Conservation (phyloP, 1,140 invertebrate species). For the Drosophila hydei region DNA sequence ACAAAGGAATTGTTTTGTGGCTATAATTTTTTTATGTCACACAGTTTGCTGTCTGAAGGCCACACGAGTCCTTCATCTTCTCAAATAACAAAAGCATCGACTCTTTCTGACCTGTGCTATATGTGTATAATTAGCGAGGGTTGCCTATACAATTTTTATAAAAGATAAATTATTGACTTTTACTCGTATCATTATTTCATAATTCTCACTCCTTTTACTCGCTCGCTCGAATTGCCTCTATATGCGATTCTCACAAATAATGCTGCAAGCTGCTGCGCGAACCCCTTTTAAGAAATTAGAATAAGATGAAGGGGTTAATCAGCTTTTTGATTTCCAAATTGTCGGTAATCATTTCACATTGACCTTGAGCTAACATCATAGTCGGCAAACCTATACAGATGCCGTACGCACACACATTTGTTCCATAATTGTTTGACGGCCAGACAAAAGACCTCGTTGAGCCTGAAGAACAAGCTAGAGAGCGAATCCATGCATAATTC, state of each 20-base stretch:
- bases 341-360: slow-evolving; percentile 62
- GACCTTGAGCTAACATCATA: slow-evolving; percentile 46
- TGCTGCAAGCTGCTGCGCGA: slow-evolving; percentile 1
- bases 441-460: slow-evolving; percentile 41
- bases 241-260: not conserved
- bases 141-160: not conserved
- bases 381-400: not conserved
- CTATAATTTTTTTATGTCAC: too few species aligned
- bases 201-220: not conserved
- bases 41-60: slow-evolving; percentile 1
- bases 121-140: slow-evolving; percentile 15
- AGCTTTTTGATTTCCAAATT: slow-evolving; percentile 64
- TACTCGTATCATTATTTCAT: too few species aligned
- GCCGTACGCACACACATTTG: not conserved
- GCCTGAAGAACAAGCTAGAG: slow-evolving; percentile 16
- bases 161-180: not conserved
- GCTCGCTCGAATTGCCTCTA: too few species aligned
- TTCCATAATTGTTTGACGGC: slow-evolving; percentile 36
- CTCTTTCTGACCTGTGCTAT: not conserved
- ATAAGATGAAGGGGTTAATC: slow-evolving; percentile 14
- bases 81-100: not conserved
- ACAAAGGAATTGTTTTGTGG: not conserved
- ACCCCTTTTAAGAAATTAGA: slow-evolving; percentile 12
- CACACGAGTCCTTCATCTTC: not conserved
- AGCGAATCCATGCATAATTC: slow-evolving; percentile 38